Percentiles rank a stretch among this genome's conserved stretches.
Conservation (phyloP, 2,888 invertebrate species). For the Thelaira solivaga region DNA sequence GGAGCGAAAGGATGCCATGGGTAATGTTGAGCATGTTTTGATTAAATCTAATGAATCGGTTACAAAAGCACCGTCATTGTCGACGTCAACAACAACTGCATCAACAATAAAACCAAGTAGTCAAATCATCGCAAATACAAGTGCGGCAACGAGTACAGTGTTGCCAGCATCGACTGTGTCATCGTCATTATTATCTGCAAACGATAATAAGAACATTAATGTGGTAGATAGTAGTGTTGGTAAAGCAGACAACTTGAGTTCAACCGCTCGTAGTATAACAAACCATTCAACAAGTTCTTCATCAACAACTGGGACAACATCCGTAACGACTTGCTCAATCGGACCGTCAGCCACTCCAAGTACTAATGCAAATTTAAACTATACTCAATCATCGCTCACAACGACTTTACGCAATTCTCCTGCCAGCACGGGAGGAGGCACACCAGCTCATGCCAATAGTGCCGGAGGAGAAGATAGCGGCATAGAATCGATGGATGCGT, state of each 20-base stretch:
- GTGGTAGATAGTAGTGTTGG: constrained; percentile 23
- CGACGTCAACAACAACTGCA: constrained; percentile 3
- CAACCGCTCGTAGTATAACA: constrained; percentile 24
- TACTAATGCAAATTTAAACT: constrained; percentile 43
- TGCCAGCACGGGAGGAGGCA: constrained; percentile 78
- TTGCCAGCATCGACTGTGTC: neutral
- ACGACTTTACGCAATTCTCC: constrained; percentile 75
- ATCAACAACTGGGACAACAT: constrained; percentile 50
- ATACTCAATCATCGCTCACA: constrained; percentile 62
- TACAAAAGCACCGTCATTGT: no score
- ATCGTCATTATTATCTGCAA: constrained; percentile 28
- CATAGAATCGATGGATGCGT: constrained; percentile 94
- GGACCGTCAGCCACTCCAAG: constrained; percentile 23
- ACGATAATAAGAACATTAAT: neutral
- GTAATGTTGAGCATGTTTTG: constrained; percentile 54
- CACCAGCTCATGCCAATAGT: constrained; percentile 71
- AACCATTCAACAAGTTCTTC: constrained; percentile 25
- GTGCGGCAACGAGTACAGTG: constrained; percentile 20
- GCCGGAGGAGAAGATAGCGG: constrained; percentile 89
- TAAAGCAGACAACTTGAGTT: constrained; percentile 49
- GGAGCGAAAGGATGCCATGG: constrained; percentile 58
- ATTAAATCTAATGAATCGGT: constrained; percentile 50
- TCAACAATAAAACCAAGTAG: constrained; percentile 25
- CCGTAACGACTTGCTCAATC: constrained; percentile 9
- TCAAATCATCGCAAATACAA: constrained; percentile 14